These are phyloP conservation scores for Nasonia giraulti DNA, from an alignment of 1,140 invertebrate species.

Conservation along the genomic window DNA sequence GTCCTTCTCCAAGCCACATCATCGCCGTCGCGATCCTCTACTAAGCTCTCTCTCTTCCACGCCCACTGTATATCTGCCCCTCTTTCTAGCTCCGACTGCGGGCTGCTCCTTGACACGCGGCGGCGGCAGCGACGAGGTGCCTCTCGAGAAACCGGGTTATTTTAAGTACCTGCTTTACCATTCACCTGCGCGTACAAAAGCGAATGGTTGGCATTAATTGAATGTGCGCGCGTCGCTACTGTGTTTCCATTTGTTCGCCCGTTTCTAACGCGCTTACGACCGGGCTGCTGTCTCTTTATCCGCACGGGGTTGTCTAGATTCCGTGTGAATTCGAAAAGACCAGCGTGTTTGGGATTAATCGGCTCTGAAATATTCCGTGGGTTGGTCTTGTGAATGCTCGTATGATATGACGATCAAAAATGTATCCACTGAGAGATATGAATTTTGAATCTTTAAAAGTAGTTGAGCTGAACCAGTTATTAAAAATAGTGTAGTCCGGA, in stretches of 20 bases:
- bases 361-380: not conserved
- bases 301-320: too few species aligned
- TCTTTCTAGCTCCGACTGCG: slow-evolving; percentile 50
- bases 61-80: slow-evolving; percentile 42
- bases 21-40: slow-evolving; percentile 9
- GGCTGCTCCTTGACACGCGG: slow-evolving; percentile 55
- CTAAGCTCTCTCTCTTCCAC: slow-evolving; percentile 26
- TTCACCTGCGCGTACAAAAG: slow-evolving; percentile 66
- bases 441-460: too few species aligned
- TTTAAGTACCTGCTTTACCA: slow-evolving; percentile 66
- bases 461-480: not conserved
- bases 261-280: not conserved
- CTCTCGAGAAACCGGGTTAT: slow-evolving; percentile 68
- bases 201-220: slow-evolving; percentile 70
- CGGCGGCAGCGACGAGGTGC: slow-evolving; percentile 42
- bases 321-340: not conserved
- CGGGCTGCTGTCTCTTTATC: not conserved
- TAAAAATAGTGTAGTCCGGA: not conserved
- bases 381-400: not conserved
- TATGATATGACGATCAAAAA: too few species aligned
- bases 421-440: too few species aligned
- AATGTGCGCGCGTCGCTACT: slow-evolving; percentile 52
- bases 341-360: not conserved
- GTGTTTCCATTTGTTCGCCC: not conserved
- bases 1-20: slow-evolving; percentile 22